Conservation (phyloP, 1,140 invertebrate genomes). For the Ruditapes philippinarum region DNA sequence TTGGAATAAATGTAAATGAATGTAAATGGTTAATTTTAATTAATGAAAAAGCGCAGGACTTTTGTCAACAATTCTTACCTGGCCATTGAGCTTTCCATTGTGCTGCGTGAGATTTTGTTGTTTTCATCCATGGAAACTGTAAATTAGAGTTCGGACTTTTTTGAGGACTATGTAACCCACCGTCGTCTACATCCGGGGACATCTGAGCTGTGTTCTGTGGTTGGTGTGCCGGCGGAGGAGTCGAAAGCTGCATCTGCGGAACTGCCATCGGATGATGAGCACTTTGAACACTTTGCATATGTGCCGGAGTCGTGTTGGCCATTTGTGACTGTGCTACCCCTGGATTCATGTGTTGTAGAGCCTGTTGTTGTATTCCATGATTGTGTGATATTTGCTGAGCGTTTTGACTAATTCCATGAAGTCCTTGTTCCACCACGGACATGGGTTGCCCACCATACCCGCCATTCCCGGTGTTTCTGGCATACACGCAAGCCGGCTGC, state of each 20-base stretch:
- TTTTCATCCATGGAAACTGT: constrained; percentile 87
- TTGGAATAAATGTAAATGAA: too few relatives aligned
- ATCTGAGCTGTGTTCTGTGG: constrained; percentile 40
- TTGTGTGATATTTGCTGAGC: background rate
- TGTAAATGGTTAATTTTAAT: too few relatives aligned
- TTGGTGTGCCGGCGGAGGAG: constrained; percentile 80
- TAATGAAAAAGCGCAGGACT: too few relatives aligned
- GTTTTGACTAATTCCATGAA: constrained; percentile 51
- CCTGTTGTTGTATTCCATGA: constrained; percentile 59
- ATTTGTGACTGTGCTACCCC: constrained; percentile 52
- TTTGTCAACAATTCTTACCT: constrained; percentile 77
- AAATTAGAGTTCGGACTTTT: constrained; percentile 75
- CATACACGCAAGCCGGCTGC: constrained; percentile 74
- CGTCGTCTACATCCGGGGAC: constrained; percentile 55
- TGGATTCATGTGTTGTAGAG: constrained; percentile 53
- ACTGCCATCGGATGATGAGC: constrained; percentile 61
- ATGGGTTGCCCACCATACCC: constrained; percentile 82
- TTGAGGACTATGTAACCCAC: constrained; percentile 33
- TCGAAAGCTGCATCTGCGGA: constrained; percentile 53
- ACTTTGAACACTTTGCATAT: constrained; percentile 73
- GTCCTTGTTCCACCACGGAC: constrained; percentile 81
- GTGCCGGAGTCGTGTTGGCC: constrained; percentile 79
- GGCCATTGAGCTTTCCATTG: constrained; percentile 86
- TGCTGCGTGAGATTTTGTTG: constrained; percentile 86
- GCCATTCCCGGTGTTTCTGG: constrained; percentile 68